Evolutionary conservation across 2,113 vertebrate genomes (phyloP), one percentile per base, ranked within the genome.

Genomic region (Ia io): DNA sequence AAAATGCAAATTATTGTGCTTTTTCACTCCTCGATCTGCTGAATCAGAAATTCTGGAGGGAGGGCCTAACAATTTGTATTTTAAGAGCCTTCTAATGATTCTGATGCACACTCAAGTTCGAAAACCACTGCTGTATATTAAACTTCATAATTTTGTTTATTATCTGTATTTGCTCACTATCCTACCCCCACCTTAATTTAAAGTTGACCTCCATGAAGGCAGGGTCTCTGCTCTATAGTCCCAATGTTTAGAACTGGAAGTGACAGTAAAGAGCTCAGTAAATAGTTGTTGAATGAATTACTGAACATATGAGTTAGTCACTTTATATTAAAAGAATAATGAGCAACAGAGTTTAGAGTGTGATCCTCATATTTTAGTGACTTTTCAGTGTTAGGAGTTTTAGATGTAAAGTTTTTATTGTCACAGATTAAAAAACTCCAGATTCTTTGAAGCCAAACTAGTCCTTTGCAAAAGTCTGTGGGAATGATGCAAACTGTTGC

Each of bases 401-500:
- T 94, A 65, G 88, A 47, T 56, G 18, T 37, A 35, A 77, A 20
- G 5, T 63, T 80, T 85, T 88, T 78, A 82, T 86, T 86, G 51
- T 76, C 0, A 10, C 7, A 61, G 37, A 84, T 69, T 8, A 78
- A 90, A 78, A 95, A 44, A 70, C 23, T 79, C 11, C 17, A 85
- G 77, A 77, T 65, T 90, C 32, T 90, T 86, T 40, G 25, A 96
- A 74, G 61, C 3, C 71, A 35, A 13, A 63, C 69, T 86, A 63
- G 90, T 78, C 49, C 37, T 93, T 91, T 93, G 84, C 28, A 42
- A 79, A 86, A 88, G 42, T 83, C 92, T 53, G 25, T 49, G 32
- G 71, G 93, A 95, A 49, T 61, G 63, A 95, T 92, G 73, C 65
- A 78, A 85, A 51, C 73, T 83, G 30, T 93, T 86, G 70, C 86